Base-by-base conservation (phyloP, 1,140 invertebrate species). In the Dreissena rostriformis region DNA sequence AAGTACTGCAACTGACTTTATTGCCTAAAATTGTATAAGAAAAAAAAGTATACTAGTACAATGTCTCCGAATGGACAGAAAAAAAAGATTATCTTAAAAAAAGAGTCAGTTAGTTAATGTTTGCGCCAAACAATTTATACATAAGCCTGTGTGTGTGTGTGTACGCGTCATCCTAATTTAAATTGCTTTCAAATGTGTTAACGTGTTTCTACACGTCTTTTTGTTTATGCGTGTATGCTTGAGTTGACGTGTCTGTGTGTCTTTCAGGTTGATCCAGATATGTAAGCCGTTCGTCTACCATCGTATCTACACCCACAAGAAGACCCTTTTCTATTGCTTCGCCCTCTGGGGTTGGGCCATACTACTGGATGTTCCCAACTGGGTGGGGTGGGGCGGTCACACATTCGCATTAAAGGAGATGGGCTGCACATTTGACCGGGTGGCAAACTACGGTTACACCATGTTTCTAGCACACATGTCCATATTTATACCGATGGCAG, bases 381-480 rank as follows among this genome's bases (percentile, higher is more conserved):
- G 80, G 80, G 2, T 82, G 2, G 80, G 80, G 10, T 82, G 80
- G 80, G 80, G 80, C 39, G 80, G 80, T 4, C 80, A 82, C 55
- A 82, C 80, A 14, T 82, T 82, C 29, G 80, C 70, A 19, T 39
- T 82, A n/a, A 82, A 82, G 22, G 80, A 82, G 28, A 82, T 82
- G 80, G 80, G 80, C 10, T 82, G 80, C 49, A 82, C 80, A 17
- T 82, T 82, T 28, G 80, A 82, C 52, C 57, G 80, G 19, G 55
- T 66, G 19, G 80, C 80, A 19, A 82, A 82, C 49, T 65, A 82
- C 68, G 63, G 55, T 11, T 82, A 74, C 28, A 82, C 80, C 26
- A 74, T 82, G 29, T 82, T 82, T 53, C 55, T 82, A 12, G 65
- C 80, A 8, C 74, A 26, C 14, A 75, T 57, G 26, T 66, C 71